These are phyloP conservation scores for Conopomorpha cramerella DNA, from an alignment of 1,140 invertebrate genomes.

Conservation along the genomic window DNA sequence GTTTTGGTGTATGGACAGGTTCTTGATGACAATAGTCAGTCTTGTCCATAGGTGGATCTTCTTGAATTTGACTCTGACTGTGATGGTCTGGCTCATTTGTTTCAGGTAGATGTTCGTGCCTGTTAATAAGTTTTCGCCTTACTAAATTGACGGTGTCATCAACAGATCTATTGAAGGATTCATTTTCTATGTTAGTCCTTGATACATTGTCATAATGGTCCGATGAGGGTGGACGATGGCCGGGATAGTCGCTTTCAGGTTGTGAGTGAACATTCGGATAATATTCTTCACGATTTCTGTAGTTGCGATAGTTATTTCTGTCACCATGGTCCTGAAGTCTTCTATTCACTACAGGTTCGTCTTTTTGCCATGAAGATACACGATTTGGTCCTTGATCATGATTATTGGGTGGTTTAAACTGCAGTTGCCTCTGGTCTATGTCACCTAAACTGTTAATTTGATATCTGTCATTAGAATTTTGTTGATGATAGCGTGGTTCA, in stretches of 20 bases:
- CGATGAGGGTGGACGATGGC: conserved; percentile 43
- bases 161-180: conserved; percentile 34
- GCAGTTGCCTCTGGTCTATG: conserved; percentile 26
- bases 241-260: conserved; percentile 20
- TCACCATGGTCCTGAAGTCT: conserved; percentile 11
- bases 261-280: no score
- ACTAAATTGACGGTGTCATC: conserved; percentile 49
- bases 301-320: no score
- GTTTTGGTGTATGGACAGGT: conserved; percentile 15
- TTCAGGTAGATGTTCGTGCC: conserved; percentile 21
- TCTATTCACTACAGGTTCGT: neutral
- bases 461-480: conserved; percentile 14
- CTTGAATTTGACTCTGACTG: neutral
- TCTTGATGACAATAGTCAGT: conserved; percentile 6
- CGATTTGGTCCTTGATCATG: no score
- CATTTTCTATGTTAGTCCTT: conserved; percentile 27
- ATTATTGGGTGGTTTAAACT: no score
- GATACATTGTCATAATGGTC: conserved; percentile 41
- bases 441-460: conserved; percentile 36
- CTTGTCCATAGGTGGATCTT: neutral
- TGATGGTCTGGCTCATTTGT: neutral
- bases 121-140: conserved; percentile 28
- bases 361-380: neutral
- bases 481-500: conserved; percentile 10
- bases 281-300: no score